Percentiles rank a stretch among this genome's conserved stretches.
phyloP scores from a whole-genome alignment of 2,113 vertebrate species.

The Cepphus grylle region DNA sequence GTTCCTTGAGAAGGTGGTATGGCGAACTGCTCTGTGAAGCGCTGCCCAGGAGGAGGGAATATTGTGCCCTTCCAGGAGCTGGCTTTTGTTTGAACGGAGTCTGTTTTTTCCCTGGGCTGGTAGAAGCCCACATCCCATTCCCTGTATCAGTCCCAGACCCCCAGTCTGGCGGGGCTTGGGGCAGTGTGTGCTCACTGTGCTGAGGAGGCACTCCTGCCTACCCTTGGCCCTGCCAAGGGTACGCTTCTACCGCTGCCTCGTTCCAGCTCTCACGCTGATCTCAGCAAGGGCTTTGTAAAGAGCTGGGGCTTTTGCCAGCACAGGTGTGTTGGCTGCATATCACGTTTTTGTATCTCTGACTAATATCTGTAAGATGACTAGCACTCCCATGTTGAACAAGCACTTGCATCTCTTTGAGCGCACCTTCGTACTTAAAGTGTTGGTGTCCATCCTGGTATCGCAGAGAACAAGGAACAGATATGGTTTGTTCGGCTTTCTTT shows the following conservation, averaged over 20 bases:
- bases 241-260: neutral
- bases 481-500: neutral
- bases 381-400: neutral
- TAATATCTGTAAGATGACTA: neutral
- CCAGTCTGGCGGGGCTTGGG: rapidly evolving
- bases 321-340: neutral
- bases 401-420: neutral
- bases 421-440: neutral
- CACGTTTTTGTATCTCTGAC: neutral
- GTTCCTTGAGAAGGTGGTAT: neutral
- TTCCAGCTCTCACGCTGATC: neutral
- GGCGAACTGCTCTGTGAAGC: neutral
- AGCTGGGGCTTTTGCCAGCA: neutral
- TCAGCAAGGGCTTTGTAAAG: neutral
- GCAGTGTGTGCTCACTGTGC: neutral
- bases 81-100: neutral
- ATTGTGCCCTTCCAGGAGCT: neutral
- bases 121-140: neutral
- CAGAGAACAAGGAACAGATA: neutral
- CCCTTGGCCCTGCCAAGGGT: neutral
- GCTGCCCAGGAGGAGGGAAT: neutral
- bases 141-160: rapidly evolving
- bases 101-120: neutral
- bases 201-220: neutral
- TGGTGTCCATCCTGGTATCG: neutral